phyloP scores from a whole-genome alignment of 92 coral and sea anemone species.

The Pocillopora grandis region DNA sequence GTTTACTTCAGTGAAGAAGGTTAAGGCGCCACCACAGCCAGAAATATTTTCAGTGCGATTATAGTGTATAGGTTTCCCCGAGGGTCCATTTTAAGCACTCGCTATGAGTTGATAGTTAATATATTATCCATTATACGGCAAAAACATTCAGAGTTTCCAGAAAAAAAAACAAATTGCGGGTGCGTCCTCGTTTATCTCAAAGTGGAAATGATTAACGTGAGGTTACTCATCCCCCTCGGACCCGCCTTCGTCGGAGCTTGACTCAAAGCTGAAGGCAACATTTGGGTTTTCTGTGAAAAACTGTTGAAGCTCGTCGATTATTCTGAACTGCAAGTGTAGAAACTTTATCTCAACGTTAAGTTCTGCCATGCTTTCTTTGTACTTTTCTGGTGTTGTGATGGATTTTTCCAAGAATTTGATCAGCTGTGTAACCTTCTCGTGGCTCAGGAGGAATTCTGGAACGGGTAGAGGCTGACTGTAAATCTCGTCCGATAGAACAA shows the following conservation, averaged over 20 bases:
- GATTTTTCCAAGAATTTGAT: slow-evolving; percentile 49
- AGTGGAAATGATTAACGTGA: neutral
- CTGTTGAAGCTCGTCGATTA: slow-evolving; percentile 49
- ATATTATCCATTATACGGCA: too few species aligned
- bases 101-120: too few species aligned
- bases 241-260: slow-evolving; percentile 38
- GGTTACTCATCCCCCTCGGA: slow-evolving; percentile 34
- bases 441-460: slow-evolving; percentile 51
- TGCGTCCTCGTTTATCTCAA: too few species aligned
- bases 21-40: too few species aligned
- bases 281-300: slow-evolving; percentile 49
- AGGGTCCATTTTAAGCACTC: too few species aligned
- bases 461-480: slow-evolving; percentile 53
- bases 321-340: slow-evolving; percentile 62
- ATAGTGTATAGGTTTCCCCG: too few species aligned
- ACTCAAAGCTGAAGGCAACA: slow-evolving; percentile 34
- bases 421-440: slow-evolving; percentile 35
- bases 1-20: too few species aligned
- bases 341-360: slow-evolving; percentile 60
- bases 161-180: too few species aligned
- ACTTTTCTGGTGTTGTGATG: slow-evolving; percentile 44
- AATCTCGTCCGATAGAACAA: slow-evolving; percentile 51
- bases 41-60: too few species aligned
- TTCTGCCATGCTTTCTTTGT: slow-evolving; percentile 39
- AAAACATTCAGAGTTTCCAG: too few species aligned